Conservation (phyloP, 2,113 vertebrate species). For the Amazona vittata region DNA sequence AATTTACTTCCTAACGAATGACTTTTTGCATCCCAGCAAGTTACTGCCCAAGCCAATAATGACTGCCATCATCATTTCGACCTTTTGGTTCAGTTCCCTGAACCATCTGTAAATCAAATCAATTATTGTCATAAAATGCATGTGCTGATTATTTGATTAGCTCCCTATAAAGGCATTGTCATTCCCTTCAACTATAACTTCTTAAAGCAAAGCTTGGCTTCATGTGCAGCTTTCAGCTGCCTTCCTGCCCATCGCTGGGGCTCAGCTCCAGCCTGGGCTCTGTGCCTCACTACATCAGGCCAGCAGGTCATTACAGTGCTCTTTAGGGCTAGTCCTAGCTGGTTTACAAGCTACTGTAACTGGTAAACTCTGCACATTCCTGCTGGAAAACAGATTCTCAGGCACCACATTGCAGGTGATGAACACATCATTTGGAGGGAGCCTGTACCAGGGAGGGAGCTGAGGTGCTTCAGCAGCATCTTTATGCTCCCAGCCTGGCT, state of each 20-base stretch:
- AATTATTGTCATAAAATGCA: not conserved
- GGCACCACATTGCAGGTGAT: not conserved
- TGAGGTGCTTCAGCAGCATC: not conserved
- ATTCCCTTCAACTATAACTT: not conserved
- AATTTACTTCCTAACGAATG: conserved; percentile 36
- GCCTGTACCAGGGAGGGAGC: not conserved
- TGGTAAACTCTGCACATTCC: not conserved
- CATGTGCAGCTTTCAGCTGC: not conserved
- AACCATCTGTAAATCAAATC: not conserved
- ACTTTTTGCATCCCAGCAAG: conserved; percentile 7
- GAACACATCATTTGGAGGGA: not conserved
- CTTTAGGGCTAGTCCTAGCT: not conserved
- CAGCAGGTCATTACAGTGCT: rapidly evolving
- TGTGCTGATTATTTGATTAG: not conserved
- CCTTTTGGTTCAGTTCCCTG: not conserved
- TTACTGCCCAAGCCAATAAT: not conserved
- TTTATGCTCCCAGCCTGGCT: not conserved
- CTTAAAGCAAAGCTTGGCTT: not conserved
- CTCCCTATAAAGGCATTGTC: not conserved
- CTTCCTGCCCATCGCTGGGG: rapidly evolving
- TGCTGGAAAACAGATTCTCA: not conserved
- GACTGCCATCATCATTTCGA: not conserved
- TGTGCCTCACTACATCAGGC: rapidly evolving
- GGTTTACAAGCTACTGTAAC: not conserved
- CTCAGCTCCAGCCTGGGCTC: not conserved